phyloP scores from a whole-genome alignment of 1,140 invertebrate species.

The Manduca sexta region DNA sequence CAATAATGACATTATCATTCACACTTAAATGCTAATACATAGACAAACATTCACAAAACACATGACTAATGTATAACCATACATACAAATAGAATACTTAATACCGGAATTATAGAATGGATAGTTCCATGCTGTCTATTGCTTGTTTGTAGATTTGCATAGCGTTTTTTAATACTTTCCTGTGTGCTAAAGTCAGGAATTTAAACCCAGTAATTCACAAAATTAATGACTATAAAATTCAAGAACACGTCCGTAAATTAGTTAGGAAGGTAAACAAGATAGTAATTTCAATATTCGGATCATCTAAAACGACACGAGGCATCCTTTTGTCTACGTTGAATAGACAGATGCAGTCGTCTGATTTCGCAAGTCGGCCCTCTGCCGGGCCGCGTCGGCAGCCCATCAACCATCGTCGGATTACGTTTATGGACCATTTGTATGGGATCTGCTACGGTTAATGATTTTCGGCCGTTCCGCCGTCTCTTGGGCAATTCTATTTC shows the following conservation, averaged over 20 bases:
- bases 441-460: slow-evolving; percentile 56
- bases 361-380: slow-evolving; percentile 34
- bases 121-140: no score
- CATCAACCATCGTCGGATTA: slow-evolving; percentile 60
- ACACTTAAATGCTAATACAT: not conserved
- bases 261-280: no score
- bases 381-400: slow-evolving; percentile 20
- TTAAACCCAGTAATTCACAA: no score
- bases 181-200: no score
- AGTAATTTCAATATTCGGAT: not conserved
- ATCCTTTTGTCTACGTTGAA: not conserved
- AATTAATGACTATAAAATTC: no score
- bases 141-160: no score
- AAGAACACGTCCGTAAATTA: no score
- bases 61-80: no score
- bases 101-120: no score
- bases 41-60: not conserved
- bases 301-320: not conserved
- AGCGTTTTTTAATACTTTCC: no score
- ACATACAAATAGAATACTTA: no score
- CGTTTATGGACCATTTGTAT: slow-evolving; percentile 59
- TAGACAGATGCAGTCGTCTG: slow-evolving; percentile 10
- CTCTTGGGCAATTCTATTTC: slow-evolving; percentile 45
- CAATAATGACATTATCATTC: no score
- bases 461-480: slow-evolving; percentile 38